phyloP scores from a whole-genome alignment of 2,797 vertebrate species.

The Gymnothorax javanicus region DNA sequence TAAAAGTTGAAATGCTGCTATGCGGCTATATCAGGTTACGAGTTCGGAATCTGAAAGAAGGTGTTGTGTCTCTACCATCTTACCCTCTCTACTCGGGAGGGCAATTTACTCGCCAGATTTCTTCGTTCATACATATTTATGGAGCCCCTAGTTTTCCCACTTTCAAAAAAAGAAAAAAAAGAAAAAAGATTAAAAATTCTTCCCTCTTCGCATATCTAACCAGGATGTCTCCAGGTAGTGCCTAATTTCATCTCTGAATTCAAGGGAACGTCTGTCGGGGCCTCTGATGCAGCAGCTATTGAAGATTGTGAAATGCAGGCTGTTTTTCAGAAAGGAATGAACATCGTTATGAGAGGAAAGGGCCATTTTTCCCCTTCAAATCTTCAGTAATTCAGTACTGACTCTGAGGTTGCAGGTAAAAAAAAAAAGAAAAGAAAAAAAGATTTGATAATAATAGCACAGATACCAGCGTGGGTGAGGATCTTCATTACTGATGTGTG shows the following conservation, averaged over 20 bases:
- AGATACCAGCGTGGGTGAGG: not conserved
- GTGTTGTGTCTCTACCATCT: not conserved
- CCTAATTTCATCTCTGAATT: not conserved
- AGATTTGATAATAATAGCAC: conserved; percentile 2
- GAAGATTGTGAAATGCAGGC: not conserved
- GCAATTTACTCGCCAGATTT: conserved; percentile 1
- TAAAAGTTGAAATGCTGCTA: not conserved
- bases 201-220: conserved; percentile 7
- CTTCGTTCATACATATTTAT: conserved; percentile 8
- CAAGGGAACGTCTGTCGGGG: not conserved
- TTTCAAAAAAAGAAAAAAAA: not conserved
- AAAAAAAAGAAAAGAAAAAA: conserved; percentile 1
- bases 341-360: not conserved
- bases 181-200: conserved; percentile 4
- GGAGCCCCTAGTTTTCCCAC: not conserved
- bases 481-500: not conserved
- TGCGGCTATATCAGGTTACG: not conserved
- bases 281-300: not conserved
- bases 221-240: not conserved
- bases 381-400: not conserved
- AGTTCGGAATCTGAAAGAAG: not conserved
- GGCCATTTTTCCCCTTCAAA: not conserved
- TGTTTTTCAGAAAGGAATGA: not conserved
- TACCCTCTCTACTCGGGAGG: not conserved
- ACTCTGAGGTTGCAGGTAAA: not conserved